Evolutionary conservation across 2,797 vertebrate species (phyloP), one percentile per base, ranked within the genome.

Genomic region (Etheostoma perlongum): DNA sequence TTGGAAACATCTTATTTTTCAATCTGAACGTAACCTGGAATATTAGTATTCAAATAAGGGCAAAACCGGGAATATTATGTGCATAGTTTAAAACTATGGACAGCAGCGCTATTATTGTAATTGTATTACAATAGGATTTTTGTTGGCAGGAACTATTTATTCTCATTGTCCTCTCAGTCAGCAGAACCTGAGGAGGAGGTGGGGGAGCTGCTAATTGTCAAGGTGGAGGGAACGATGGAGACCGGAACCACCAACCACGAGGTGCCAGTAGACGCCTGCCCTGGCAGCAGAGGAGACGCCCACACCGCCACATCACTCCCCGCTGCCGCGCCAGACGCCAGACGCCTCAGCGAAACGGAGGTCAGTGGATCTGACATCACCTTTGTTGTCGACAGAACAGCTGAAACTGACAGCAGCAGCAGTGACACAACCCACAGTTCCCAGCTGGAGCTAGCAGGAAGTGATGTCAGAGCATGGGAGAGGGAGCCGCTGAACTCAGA

Each of bases 361-460:
- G 91, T 93, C 91, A 93, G 91, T 93, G 90, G 88, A 86, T 88
- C 90, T 55, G 84, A 90, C 72, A 6, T 62, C 80, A 60, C 74
- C 78, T 80, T 88, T 78, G 81, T 90, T 83, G 85, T 78, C 76
- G 55, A 67, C 81, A 81, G 57, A 62, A 84, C 82, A 72, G 62
- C 76, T 65, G 75, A 88, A 33, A 79, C 63, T 74, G 76, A 82
- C 25, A 64, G 44, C 69, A 62, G 58, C 52, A 33, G 40, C 60
- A 49, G 49, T 23, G 65, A 57, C 57, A 12, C 64, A 5, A 30
- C 67, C 61, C 64, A 60, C 57, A 44, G 12, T 27, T 60, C 59
- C 65, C 84, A 53, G 63, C 65, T 3, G 64, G 69, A 40, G 48
- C 36, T 65, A n/a, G 68, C 65, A 64, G 81, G 75, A 86, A 27